A percentile compares a stretch with the other conserved stretches of the same genome.
These are phyloP conservation scores for Monarcha castaneiventris DNA, from an alignment of 2,113 vertebrate species.

Conservation along the genomic window DNA sequence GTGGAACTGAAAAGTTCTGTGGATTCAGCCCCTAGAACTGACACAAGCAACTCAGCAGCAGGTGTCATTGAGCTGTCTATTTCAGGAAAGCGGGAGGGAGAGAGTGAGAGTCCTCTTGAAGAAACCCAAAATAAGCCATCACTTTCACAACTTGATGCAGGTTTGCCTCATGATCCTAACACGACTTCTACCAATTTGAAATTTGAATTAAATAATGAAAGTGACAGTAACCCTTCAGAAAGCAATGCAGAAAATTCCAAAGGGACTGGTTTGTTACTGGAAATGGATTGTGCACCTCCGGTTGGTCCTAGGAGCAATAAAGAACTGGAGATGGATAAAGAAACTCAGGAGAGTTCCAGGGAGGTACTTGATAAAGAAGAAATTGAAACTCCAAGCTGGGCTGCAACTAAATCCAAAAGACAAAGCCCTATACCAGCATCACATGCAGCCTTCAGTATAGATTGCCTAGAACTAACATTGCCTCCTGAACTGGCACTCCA, in stretches of 20 bases:
- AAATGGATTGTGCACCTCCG: background rate
- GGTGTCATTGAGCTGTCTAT: background rate
- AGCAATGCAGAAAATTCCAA: background rate
- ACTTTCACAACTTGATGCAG: background rate
- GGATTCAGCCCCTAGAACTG: background rate
- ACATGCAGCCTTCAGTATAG: constrained; percentile 76
- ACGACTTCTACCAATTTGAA: background rate
- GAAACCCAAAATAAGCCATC: background rate
- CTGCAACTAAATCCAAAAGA: constrained; percentile 15
- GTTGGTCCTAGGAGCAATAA: background rate
- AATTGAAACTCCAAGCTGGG: background rate
- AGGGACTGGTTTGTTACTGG: background rate
- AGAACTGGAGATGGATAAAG: constrained; percentile 43
- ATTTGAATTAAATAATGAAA: constrained; percentile 17
- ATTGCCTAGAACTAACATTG: constrained; percentile 87
- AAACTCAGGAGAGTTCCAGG: background rate
- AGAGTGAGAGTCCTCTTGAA: background rate
- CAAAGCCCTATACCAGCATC: background rate
- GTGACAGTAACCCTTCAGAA: constrained; percentile 22
- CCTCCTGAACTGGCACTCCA: constrained; percentile 93
- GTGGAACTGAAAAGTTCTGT: background rate
- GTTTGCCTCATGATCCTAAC: background rate
- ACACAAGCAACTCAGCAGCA: background rate
- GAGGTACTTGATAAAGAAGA: background rate
- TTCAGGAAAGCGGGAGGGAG: background rate